Base-by-base conservation (phyloP, 2,888 invertebrate species). In the Scelioninae gen. 1 region DNA sequence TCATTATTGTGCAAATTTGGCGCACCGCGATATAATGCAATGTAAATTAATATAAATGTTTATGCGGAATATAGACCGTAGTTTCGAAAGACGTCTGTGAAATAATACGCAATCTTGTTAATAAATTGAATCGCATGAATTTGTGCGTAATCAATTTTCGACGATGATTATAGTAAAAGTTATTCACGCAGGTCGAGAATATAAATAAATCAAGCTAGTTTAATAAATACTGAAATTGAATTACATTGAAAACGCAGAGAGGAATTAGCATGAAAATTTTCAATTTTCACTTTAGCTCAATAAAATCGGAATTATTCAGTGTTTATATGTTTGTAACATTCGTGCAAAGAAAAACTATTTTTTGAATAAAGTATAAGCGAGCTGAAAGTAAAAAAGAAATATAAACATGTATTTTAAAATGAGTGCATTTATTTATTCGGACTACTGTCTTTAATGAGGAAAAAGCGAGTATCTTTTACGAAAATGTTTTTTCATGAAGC, bases 401-500 rank as follows among this genome's bases (percentile, higher is more conserved):
- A 13, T 23, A 51, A 51, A 38, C 51, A 51, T 38, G 51, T 29
- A 65, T 38, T 63, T 63, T 34, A 7, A 16, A 16, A 47, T 49
- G 31, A 63, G 47, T 49, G 47, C 34, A 63, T 63, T 51, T 65
- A 49, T 65, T 34, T 65, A 65, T 65, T 47, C 63, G 49, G 11
- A 47, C 34, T 63, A 47, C 43, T 49, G 47, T 29, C 34, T 49
- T 63, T 63, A 63, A 63, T 63, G 49, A 63, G 63, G 16, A 43
- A 65, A 38, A 65, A 51, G 34, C 65, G 23, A 51, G 38, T 38
- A 65, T 65, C 55, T 55, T 55, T 34, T 15, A 9, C 5, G 5
- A 10, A 15, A 55, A 34, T 34, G 34, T 55, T 68, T 68, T 68
- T 68, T 47, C 56, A 68, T 68, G 68, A 68, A 68, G 45, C 2